Conservation (phyloP, 2,797 vertebrate genomes). For the Cheirogaleus major region DNA sequence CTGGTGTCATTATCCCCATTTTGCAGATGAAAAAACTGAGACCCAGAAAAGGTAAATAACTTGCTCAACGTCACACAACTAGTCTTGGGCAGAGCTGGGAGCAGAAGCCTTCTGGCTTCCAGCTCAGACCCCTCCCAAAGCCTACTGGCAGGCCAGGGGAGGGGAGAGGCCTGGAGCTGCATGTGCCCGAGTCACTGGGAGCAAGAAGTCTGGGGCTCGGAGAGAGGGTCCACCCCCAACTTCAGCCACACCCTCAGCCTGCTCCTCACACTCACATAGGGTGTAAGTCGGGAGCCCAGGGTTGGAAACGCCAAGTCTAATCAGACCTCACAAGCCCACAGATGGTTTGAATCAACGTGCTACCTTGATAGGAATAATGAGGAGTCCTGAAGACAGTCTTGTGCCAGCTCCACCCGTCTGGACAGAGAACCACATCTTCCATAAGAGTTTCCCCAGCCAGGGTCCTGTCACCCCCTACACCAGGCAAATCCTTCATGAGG, state of each 20-base stretch:
- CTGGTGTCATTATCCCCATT: slow-evolving; percentile 41
- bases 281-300: slow-evolving; percentile 82
- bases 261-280: slow-evolving; percentile 57
- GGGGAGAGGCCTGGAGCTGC: not conserved
- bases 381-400: slow-evolving; percentile 79
- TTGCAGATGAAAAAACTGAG: slow-evolving; percentile 58
- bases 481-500: not conserved
- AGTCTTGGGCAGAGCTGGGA: not conserved
- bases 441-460: not conserved
- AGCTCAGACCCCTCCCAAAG: not conserved
- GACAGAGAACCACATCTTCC: slow-evolving; percentile 72
- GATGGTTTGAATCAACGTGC: slow-evolving; percentile 86
- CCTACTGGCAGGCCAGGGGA: not conserved
- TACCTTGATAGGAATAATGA: slow-evolving; percentile 85
- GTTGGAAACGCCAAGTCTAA: slow-evolving; percentile 82
- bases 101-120: not conserved
- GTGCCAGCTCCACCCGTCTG: slow-evolving; percentile 68
- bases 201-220: not conserved
- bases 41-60: not conserved
- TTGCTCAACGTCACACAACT: not conserved
- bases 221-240: not conserved
- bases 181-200: not conserved
- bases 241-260: slow-evolving; percentile 59
- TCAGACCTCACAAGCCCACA: slow-evolving; percentile 84
- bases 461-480: slow-evolving; percentile 11